phyloP scores from a whole-genome alignment of 2,113 vertebrate genomes.

The Glareola pratincola region DNA sequence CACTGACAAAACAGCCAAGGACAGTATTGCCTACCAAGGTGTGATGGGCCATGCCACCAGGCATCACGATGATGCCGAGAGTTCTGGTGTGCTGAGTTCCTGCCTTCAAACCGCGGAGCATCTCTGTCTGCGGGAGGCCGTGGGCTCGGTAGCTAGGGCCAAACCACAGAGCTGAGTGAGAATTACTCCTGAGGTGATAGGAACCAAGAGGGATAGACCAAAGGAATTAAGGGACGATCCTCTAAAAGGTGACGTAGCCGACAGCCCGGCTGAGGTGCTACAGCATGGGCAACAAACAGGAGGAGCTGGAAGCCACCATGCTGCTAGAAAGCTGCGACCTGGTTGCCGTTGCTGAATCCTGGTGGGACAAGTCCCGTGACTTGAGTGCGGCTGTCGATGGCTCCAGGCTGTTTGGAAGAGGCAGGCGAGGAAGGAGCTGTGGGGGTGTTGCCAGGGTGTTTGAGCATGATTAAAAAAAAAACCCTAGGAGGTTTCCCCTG shows the following conservation, averaged over 20 bases:
- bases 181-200: not conserved
- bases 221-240: not conserved
- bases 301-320: not conserved
- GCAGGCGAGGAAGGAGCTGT: not conserved
- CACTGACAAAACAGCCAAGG: not conserved
- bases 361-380: not conserved
- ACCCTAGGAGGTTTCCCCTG: rapidly evolving
- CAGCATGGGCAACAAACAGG: not conserved
- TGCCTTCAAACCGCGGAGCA: not conserved
- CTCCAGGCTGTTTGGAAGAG: not conserved
- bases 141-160: not conserved
- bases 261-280: not conserved
- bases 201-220: not conserved
- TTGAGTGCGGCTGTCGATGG: not conserved
- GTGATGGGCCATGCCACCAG: not conserved
- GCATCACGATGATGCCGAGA: not conserved
- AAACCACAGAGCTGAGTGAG: not conserved
- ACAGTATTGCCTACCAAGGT: too few species aligned
- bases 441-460: not conserved
- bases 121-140: not conserved
- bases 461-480: not conserved
- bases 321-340: not conserved
- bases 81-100: not conserved
- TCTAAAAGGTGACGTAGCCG: not conserved
- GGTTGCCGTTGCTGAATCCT: not conserved